Base-by-base conservation (phyloP, 1,140 invertebrate species). In the Platyura marginata region DNA sequence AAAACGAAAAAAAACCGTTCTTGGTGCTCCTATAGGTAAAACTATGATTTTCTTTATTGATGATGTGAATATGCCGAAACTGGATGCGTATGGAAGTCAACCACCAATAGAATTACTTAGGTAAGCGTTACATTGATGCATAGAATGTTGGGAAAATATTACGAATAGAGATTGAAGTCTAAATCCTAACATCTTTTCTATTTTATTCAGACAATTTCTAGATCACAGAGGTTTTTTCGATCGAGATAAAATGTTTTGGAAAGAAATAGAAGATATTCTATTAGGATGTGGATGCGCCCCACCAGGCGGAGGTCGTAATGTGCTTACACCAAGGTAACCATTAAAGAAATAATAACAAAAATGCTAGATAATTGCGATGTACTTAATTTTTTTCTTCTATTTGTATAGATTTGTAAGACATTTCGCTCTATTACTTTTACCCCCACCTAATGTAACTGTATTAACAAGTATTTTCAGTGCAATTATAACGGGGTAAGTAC, bases 41-140 rank as follows among this genome's bases (percentile, higher is more conserved):
- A 79, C 78, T 50, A 67, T 85, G 1, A 74, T 90, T 22, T 41
- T 60, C 1, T 60, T 60, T 57, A 79, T 93, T n/a, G 89, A 94
- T 59, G 89, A 94, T 55, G 72, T 93, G 1, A 92, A 93, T 53
- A 90, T 92, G 85, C 88, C 89, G 0, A 77, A 75, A 50, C 55
- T 81, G 23, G 77, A 90, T 49, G 74, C 73, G 0, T 93, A 90
- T 54, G 87, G 87, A 15, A 84, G 87, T 4, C 87, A 90, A 57
- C 86, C 88, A 29, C 81, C 89, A 0, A 82, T 93, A 43, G 90
- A 94, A 65, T 62, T 92, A 33, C 56, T 94, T 10, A 70, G 85
- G 68, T 84, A 53, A 58, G 58, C 54, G 62, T 65, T n/a, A n/a
- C n/a, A n/a, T n/a, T n/a, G n/a, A n/a, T n/a, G n/a, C n/a, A n/a